Percentiles rank a stretch among this genome's conserved stretches.
phyloP scores from a whole-genome alignment of 2,888 invertebrate genomes.

The Tanytarsus gracilentus region DNA sequence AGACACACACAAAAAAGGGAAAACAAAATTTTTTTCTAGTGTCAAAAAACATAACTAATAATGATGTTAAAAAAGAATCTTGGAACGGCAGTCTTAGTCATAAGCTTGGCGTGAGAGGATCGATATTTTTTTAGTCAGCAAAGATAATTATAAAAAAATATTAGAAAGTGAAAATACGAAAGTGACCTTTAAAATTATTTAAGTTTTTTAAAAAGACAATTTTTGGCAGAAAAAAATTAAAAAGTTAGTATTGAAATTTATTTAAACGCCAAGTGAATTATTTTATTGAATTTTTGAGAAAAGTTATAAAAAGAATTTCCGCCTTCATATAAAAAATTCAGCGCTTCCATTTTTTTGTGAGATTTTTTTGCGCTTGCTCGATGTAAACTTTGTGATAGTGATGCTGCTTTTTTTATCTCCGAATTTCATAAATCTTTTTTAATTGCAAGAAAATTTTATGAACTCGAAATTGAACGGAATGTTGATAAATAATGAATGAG shows the following conservation, averaged over 20 bases:
- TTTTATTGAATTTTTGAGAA: not conserved
- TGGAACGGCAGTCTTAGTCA: conserved; percentile 3
- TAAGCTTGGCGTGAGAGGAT: conserved; percentile 4
- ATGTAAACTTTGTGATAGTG: not conserved
- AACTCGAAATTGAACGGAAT: too few relatives aligned
- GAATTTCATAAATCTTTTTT: too few relatives aligned
- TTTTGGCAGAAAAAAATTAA: not conserved
- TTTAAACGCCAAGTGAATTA: not conserved
- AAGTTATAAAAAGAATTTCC: not conserved
- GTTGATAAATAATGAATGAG: too few relatives aligned
- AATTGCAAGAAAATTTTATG: too few relatives aligned
- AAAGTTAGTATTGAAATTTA: not conserved
- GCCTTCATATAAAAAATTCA: not conserved
- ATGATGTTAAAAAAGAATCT: conserved; percentile 22
- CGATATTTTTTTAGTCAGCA: not conserved
- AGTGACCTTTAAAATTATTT: not conserved
- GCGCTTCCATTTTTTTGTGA: conserved; percentile 6
- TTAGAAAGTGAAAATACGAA: not conserved
- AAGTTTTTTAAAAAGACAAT: not conserved
- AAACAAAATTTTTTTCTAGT: conserved; percentile 15
- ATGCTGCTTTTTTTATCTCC: not conserved
- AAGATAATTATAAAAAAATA: not conserved
- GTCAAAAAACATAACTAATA: conserved; percentile 23
- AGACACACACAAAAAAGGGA: conserved; percentile 4
- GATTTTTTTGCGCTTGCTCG: not conserved